Base-by-base conservation (phyloP, 1,140 invertebrate species). In the Apis laboriosa region DNA sequence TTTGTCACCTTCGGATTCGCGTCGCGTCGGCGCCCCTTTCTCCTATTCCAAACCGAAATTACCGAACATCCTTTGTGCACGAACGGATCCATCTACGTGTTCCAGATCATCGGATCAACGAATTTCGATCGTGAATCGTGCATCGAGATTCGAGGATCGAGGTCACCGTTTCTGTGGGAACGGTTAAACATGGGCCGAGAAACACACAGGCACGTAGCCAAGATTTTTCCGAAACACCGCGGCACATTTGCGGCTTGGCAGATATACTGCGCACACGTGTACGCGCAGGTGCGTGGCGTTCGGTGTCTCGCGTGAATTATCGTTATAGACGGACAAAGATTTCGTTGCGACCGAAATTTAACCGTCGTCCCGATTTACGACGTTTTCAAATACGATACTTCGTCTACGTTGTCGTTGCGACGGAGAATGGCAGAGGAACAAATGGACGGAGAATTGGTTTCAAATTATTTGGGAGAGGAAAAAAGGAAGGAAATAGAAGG, bases 1-100 rank as follows among this genome's bases (percentile, higher is more conserved):
- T 92, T 92, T 92, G 91, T 92, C 90, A 89, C 89, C 91, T 92
- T 92, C 84, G 86, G 72, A 84, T 77, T 87, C 90, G 80, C 90
- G 86, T 88, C 86, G 81, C 90, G 87, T 88, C 86, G 81, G 79
- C 85, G 83, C 84, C 81, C 86, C 86, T 85, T 72, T 67, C 85
- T 55, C 73, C 83, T 11, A 58, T 49, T n/a, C 56, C 17, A 1
- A 34, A 5, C 1, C 7, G 34, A 13, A 49, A 21, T 43, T 68
- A 68, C 66, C 34, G 17, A 67, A 12, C 64, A 11, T 12, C 64
- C 64, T 66, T 21, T 21, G 19, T 43, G 4, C 17, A 43, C 28
- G 28, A 3, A 34, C 24, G 24, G 24, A 19, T 64, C 24, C 19
- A 64, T 64, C 28, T 24, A 24, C 63, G 17, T 15, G 55, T 7